Evolutionary conservation across 2,113 vertebrate species (phyloP), one percentile per base, ranked within the genome.

Genomic region (Lethenteron camtschaticum): DNA sequence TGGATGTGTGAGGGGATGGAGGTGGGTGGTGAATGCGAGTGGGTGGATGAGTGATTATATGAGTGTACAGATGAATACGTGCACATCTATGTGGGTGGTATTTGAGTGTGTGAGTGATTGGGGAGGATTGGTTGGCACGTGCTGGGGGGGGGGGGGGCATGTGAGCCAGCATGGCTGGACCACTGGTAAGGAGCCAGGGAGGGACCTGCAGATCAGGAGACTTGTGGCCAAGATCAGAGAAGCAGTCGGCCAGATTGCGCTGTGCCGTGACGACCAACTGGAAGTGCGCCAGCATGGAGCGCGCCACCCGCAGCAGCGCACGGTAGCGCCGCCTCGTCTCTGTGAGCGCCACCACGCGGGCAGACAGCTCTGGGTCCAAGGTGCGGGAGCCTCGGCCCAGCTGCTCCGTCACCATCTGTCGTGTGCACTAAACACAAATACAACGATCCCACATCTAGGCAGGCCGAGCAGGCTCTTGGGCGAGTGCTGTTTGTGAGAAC

Each of bases 351-450:
- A 16, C n/a, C n/a, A 66, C 24, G 63, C 63, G 63, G 24, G n/a
- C 63, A n/a, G 24, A 66, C 63, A 66, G 63, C 24, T 66, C 63
- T 16, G 63, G 63, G n/a, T 66, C 63, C n/a, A 66, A n/a, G n/a
- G 63, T 66, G 24, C 63, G 63, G 10, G 63, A 66, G 63, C 63
- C 63, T 10, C 63, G 63, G 24, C 63, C 63, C 63, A 66, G 10
- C n/a, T 66, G 63, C 24, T 66, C 63, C 63, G n/a, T 16, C 63
- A 66, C 63, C 63, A 66, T 16, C 63, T 66, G 63, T 11, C 63
- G n/a, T 66, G 63, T 66, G 63, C 63, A 66, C 63, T 66, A 66
- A n/a, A 66, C n/a, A 66, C n/a, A 66, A 24, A 66, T 41, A 41
- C 24, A 41, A 41, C 24, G 41, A 41, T 41, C 41, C 41, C 41